Base-by-base conservation (phyloP, 2,113 vertebrate genomes). In the Rhodinocichla rosea region DNA sequence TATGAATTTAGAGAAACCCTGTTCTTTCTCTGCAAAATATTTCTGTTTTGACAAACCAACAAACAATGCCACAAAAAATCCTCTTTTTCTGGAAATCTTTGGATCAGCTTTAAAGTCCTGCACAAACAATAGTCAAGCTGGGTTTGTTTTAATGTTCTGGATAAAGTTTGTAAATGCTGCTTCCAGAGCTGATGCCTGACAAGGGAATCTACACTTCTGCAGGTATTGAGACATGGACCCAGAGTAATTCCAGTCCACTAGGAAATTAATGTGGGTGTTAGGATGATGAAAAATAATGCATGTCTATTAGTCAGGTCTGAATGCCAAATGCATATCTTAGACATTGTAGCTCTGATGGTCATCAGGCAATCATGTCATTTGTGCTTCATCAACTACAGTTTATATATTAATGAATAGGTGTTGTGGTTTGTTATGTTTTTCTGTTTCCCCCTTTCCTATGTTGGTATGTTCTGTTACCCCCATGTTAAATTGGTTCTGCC, bases 351-450 rank as follows among this genome's bases (percentile, higher is more conserved):
- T 92, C 33, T 77, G 3, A n/a, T 27, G 49, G 8, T 27, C 49
- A 26, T 73, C 5, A 5, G 35, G 84, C 84, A 95, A 92, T 96
- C 89, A 94, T 81, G 83, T 92, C 42, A 93, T 91, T 96, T 84
- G 73, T 82, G 73, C 87, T 94, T 93, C 92, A 87, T 95, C 93
- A 95, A 44, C 67, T 79, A 55, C 55, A 40, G 76, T 85, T 96
- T 91, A 89, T 94, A 76, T 83, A 87, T 92, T 94, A 89, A 96
- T 96, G 73, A 95, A 90, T 42, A 85, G 82, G 77, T n/a, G n/a
- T n/a, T n/a, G n/a, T n/a, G n/a, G n/a, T n/a, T n/a, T n/a, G n/a
- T n/a, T n/a, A n/a, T n/a, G n/a, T n/a, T n/a, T n/a, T n/a, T n/a
- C n/a, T n/a, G n/a, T n/a, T n/a, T n/a, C n/a, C n/a, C n/a, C n/a